These are phyloP conservation scores for Heterodera filipjevi DNA, from an alignment of 2,888 invertebrate species.

Conservation along the genomic window DNA sequence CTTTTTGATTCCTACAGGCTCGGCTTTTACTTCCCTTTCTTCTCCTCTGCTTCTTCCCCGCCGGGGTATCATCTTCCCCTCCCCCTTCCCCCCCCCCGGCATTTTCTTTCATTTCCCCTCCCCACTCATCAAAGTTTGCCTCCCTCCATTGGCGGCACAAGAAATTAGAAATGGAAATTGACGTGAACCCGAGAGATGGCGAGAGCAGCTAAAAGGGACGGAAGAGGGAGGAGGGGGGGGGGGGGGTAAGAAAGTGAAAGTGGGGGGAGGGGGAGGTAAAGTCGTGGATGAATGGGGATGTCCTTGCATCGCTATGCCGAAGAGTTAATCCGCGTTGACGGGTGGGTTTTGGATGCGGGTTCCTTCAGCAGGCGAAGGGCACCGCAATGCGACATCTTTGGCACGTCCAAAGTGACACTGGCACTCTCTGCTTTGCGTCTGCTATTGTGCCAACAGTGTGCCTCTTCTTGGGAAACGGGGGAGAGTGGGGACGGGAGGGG, in stretches of 20 bases:
- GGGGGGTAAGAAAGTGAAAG: neutral
- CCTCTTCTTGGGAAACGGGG: neutral
- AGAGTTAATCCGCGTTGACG: constrained; percentile 27
- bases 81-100: neutral
- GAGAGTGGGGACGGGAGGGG: neutral
- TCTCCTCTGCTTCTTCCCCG: neutral
- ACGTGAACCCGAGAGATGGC: constrained; percentile 18
- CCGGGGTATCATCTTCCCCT: constrained; percentile 9
- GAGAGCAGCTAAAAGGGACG: constrained; percentile 14
- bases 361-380: neutral
- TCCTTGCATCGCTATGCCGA: neutral
- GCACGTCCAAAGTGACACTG: neutral
- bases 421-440: neutral
- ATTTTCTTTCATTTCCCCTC: neutral
- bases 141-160: neutral
- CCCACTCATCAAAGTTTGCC: neutral
- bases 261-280: neutral
- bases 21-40: neutral
- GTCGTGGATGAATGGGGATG: neutral
- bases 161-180: constrained; percentile 29
- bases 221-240: neutral
- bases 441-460: neutral
- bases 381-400: neutral
- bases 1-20: neutral
- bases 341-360: neutral